A percentile compares a stretch with the other conserved stretches of the same genome.
These are phyloP conservation scores for Andrena marginata DNA, from an alignment of 2,888 invertebrate genomes.

Conservation along the genomic window DNA sequence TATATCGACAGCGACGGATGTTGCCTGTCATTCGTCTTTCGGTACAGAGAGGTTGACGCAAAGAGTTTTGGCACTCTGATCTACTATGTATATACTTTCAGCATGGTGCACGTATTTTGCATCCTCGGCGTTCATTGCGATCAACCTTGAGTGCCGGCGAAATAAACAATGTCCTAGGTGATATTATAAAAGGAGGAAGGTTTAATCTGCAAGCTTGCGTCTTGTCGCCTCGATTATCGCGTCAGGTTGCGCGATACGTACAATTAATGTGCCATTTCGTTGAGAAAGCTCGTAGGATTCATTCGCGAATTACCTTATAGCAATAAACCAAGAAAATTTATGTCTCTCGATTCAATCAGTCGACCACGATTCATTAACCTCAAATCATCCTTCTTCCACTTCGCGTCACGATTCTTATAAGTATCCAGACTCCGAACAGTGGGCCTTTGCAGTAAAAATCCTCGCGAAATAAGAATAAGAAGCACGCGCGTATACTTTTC, in stretches of 20 bases:
- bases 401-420: no score
- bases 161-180: background rate
- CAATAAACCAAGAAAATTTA: no score
- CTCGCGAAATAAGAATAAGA: background rate
- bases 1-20: constrained; percentile 45
- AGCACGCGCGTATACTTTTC: constrained; percentile 25
- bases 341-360: background rate
- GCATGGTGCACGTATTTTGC: constrained; percentile 27
- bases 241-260: background rate
- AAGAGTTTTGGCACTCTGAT: constrained; percentile 56
- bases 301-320: no score
- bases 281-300: no score
- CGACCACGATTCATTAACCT: background rate
- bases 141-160: constrained; percentile 26
- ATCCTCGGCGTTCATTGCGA: constrained; percentile 32
- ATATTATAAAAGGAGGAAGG: constrained; percentile 4
- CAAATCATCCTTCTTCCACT: background rate
- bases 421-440: no score
- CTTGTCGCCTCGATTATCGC: background rate
- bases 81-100: constrained; percentile 32
- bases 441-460: no score
- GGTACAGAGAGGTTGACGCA: constrained; percentile 6
- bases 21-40: constrained; percentile 24
- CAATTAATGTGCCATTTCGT: background rate
- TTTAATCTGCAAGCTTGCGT: background rate